These are phyloP conservation scores for Theonella swinhoei DNA, from an alignment of 37 sponge, comb jelly and placozoan genomes.

Conservation along the genomic window DNA sequence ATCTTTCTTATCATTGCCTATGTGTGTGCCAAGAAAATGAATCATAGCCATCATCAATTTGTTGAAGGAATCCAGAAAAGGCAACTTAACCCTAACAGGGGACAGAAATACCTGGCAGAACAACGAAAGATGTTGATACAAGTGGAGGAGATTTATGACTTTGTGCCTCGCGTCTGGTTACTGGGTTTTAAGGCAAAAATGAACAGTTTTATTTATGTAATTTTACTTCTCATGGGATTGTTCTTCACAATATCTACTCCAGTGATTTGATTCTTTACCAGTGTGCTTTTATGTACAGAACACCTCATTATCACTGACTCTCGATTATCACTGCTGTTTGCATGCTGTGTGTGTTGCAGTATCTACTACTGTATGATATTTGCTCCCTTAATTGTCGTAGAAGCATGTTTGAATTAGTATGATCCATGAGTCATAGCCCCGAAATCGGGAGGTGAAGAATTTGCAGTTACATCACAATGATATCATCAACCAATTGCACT, in stretches of 20 bases:
- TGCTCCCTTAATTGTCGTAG: not conserved
- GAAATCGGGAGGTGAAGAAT: no score
- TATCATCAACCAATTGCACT: no score
- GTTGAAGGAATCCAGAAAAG: not conserved
- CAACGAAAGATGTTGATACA: not conserved
- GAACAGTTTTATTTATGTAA: not conserved
- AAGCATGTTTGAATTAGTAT: not conserved
- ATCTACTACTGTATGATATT: no score
- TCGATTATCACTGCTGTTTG: no score
- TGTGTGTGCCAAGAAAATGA: not conserved
- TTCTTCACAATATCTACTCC: not conserved
- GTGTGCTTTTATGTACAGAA: no score
- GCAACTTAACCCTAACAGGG: not conserved
- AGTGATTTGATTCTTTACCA: no score
- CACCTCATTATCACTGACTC: no score
- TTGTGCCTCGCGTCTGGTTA: not conserved
- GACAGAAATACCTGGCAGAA: not conserved
- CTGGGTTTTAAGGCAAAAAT: not conserved
- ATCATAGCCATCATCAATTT: not conserved
- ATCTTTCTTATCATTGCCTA: not conserved
- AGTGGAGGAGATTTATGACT: not conserved
- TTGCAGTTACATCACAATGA: no score
- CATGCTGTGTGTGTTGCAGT: no score
- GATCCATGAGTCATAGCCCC: no score
- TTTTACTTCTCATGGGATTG: not conserved